Evolutionary conservation across 1,140 invertebrate genomes (phyloP), one percentile per base, ranked within the genome.

Genomic region (Drosophila bipectinata): DNA sequence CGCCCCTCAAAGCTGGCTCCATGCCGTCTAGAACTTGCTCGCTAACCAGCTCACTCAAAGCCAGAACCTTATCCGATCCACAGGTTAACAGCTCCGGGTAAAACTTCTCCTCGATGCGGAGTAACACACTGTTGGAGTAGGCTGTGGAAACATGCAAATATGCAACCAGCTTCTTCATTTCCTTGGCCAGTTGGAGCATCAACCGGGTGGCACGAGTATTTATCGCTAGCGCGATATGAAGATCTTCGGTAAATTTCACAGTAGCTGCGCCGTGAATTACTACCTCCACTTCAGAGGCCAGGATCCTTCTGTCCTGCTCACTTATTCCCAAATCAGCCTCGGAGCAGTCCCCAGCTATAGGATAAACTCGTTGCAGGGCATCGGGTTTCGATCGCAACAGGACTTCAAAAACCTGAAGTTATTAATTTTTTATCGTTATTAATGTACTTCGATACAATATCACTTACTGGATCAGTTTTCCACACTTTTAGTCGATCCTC

Each of bases 181-280:
- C 84, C 14, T 79, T 85, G 69, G 94, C 94, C 30, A 95, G 78
- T 14, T 94, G 91, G 3, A 95, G 41, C 53, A 90, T 68, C 1
- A 92, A 85, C 2, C 93, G 93, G 0, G 94, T 95, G 0, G 94
- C 94, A 9, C 93, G 90, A 0, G 94, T 93, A 69, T 95, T 95
- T 15, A 95, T 91, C 1, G 92, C 92, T 0, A 94, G 88, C 0
- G 95, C 93, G 3, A 92, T 81, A 85, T 94, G 94, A 10, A 98
- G 92, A 0, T 94, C 94, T 85, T 98, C 97, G 75, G 96, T 95
- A 92, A 98, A 98, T 92, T 66, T 72, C 1, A 98, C 94, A 1
- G 97, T 97, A 0, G 97, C 98, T 0, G 97, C 97, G 5, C 94
- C 95, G 77, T 98, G 97, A 81, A 98, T 95, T 0, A 98, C 94